Base-by-base conservation (phyloP, 2,113 vertebrate genomes). In the Notarius lentiginosus region DNA sequence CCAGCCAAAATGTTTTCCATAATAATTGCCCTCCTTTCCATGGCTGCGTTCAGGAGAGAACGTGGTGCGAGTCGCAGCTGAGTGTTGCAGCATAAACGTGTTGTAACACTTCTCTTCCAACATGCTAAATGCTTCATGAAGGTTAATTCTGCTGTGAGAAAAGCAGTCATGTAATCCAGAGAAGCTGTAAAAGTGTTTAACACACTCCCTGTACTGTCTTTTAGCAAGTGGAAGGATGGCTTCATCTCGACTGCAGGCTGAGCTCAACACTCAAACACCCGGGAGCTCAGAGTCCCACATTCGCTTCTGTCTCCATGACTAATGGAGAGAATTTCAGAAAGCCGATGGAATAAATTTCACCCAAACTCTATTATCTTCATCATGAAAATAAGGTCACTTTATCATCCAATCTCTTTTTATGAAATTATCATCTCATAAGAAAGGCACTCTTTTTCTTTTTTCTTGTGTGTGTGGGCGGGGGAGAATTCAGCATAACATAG, bases 321-420 rank as follows among this genome's bases (percentile, higher is more conserved):
- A 58, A 84, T 72, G 79, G 68, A 87, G 53, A 89, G 73, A 81
- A 81, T 75, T 65, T 70, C 61, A 81, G 63, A 79, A 61, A 79
- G 86, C 66, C 11, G 41, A 14, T 41, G 63, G 63, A 86, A 86
- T 76, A 72, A 83, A 70, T 82, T 85, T 63, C 51, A 7, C 27
- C n/a, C 77, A 60, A 79, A 76, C 83, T 65, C 55, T 66, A 63
- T 82, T 65, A 83, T 56, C 47, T 79, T 85, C 82, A 86, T 87
- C 89, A 56, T 55, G 34, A 77, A 81, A 79, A 86, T 81, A 22
- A 80, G 76, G 53, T 55, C 53, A 58, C 60, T 79, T 80, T 87
- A 87, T 87, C 86, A 82, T 87, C 86, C 79, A 68, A 84, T 89
- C 84, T 70, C 18, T 88, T 75, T 79, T 49, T 81, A 86, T 86